Evolutionary conservation across 2,888 invertebrate genomes (phyloP), one percentile per base, ranked within the genome.

Genomic region (Acrocera orbiculus): DNA sequence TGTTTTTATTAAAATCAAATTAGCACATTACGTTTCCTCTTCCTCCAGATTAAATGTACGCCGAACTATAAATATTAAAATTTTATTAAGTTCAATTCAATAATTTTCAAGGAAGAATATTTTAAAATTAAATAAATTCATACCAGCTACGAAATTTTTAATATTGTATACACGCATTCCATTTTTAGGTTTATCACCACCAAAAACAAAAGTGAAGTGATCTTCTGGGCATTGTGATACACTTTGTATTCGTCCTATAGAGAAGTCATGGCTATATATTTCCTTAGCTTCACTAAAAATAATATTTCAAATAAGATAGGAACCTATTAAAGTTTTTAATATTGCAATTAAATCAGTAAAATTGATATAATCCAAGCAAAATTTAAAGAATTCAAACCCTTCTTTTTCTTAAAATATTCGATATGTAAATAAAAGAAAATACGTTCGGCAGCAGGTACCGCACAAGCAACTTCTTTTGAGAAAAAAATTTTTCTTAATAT

Each of bases 111-210:
- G n/a, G n/a, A n/a, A n/a, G n/a, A n/a, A n/a, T n/a, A n/a, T n/a
- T n/a, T 6, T 6, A 22, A 22, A 22, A 22, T 7, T 5, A 22
- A 22, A 26, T 13, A 14, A 26, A 13, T 26, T 13, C 5, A 16
- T 34, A 34, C 34, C 58, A 5, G 52, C 51, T 32, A 52, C 52
- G 30, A 56, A 58, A 23, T 58, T 58, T 35, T 58, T 58, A 14
- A 58, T 55, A 34, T 58, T 58, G 34, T 42, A 58, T 3, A 85
- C 65, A 41, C 73, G 70, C 40, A 80, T 73, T 55, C 74, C 79
- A 49, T 76, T 67, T 33, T 74, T 70, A 47, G 77, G 78, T 51
- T 81, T 80, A 54, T 86, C 85, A 0, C 92, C 92, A 25, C 90
- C 92, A 34, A 78, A 62, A 9, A 79, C 79, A 42, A 87, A 64